Percentiles rank a stretch among this genome's conserved stretches.
Conservation (phyloP, 2,797 vertebrate genomes). For the Smutsia gigantea region DNA sequence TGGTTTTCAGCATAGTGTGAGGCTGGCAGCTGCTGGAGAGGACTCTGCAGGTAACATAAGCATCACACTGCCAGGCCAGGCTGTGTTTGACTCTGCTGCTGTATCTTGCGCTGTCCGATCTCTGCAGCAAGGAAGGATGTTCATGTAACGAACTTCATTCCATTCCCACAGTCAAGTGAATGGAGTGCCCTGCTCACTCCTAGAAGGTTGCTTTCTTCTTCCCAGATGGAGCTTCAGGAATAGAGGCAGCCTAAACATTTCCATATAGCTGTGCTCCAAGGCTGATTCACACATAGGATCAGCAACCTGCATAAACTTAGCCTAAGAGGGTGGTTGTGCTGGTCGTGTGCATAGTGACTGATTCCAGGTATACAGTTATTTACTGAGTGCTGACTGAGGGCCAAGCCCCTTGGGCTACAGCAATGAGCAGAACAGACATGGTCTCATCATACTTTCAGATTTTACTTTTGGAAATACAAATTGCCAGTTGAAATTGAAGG, state of each 20-base stretch:
- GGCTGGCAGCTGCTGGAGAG: not conserved
- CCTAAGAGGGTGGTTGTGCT: not conserved
- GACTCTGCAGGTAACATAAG: constrained; percentile 48
- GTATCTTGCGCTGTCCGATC: not conserved
- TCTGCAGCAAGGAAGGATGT: not conserved
- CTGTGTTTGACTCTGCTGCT: not conserved
- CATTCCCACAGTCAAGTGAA: not conserved
- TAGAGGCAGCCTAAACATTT: constrained; percentile 29
- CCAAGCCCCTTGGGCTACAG: not conserved
- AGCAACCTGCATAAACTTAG: not conserved
- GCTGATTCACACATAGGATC: constrained; percentile 25
- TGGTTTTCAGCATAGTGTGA: constrained; percentile 12
- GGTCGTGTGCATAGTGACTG: not conserved
- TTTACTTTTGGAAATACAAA: constrained; percentile 37
- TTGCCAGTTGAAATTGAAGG: not conserved
- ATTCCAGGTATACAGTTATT: constrained; percentile 6
- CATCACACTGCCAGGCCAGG: not conserved
- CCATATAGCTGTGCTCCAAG: not conserved
- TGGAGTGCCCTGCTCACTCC: not conserved
- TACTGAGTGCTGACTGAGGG: not conserved
- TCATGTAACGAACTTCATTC: not conserved
- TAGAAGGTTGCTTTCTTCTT: not conserved
- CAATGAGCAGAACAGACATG: not conserved
- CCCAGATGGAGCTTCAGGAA: not conserved
- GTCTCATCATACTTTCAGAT: constrained; percentile 15